Percentiles rank a stretch among this genome's conserved stretches.
These are phyloP conservation scores for Barnardius zonarius DNA, from an alignment of 2,113 vertebrate genomes.

Conservation along the genomic window DNA sequence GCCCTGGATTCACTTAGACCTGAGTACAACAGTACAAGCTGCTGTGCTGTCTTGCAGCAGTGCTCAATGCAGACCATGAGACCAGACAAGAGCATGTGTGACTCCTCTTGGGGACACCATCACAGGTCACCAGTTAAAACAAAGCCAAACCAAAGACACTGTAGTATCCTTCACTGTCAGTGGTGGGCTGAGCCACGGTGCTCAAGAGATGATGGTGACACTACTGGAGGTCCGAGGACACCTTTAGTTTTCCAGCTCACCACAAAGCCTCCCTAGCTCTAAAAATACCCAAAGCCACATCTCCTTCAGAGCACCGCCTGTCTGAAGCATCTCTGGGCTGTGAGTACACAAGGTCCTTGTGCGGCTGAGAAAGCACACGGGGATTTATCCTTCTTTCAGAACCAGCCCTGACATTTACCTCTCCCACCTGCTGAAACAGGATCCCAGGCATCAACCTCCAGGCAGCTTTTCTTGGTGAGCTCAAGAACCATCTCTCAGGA, in stretches of 20 bases:
- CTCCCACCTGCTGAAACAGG: neutral
- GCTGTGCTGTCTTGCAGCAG: neutral
- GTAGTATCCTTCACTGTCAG: neutral
- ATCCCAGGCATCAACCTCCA: neutral
- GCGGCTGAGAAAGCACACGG: neutral
- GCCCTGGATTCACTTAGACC: too few species aligned
- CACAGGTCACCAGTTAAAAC: neutral
- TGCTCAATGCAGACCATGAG: neutral
- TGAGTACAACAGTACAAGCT: rapidly evolving
- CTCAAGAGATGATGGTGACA: neutral
- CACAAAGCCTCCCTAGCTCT: neutral
- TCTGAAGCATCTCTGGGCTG: neutral
- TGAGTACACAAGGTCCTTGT: neutral
- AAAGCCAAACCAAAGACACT: neutral
- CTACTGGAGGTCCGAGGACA: neutral
- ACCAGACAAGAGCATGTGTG: rapidly evolving
- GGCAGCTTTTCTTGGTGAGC: neutral
- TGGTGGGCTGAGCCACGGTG: rapidly evolving
- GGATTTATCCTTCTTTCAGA: neutral
- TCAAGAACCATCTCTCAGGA: neutral
- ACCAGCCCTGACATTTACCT: neutral
- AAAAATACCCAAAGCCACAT: rapidly evolving
- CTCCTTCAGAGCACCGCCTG: neutral
- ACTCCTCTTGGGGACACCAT: neutral
- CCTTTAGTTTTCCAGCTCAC: neutral